Evolutionary conservation across 1,140 invertebrate species (phyloP).

Genomic region (Tribolium castaneum): DNA sequence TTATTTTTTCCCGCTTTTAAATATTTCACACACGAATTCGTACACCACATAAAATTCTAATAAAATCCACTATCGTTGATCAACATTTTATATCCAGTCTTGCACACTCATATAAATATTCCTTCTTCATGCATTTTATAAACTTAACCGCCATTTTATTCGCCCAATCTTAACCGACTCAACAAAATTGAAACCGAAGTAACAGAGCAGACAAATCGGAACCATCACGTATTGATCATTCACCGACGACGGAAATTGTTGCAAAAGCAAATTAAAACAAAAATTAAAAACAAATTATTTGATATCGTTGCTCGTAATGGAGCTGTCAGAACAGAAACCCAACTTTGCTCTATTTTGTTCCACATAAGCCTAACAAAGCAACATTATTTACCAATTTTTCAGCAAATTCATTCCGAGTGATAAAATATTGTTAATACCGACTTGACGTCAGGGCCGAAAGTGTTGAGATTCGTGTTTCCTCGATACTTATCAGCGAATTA

Average conservation of each 20-base stretch:
- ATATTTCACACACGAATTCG: constrained; percentile 34
- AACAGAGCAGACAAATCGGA: neutral
- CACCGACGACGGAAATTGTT: too few species aligned
- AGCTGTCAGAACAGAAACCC: too few species aligned
- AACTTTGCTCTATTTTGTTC: neutral
- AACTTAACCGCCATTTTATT: neutral
- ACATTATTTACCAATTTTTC: neutral
- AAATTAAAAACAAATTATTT: too few species aligned
- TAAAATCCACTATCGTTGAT: neutral
- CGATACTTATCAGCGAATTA: constrained; percentile 7
- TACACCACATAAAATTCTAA: constrained; percentile 33
- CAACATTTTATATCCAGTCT: constrained; percentile 8
- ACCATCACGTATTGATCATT: neutral
- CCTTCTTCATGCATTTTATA: neutral
- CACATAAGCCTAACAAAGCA: neutral
- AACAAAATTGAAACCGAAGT: neutral
- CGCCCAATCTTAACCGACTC: neutral
- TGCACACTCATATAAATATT: constrained; percentile 5
- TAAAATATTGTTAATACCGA: neutral
- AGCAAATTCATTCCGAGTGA: neutral
- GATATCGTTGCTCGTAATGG: too few species aligned
- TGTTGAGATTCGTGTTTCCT: constrained; percentile 15
- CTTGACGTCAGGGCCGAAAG: neutral
- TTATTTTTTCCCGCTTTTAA: constrained; percentile 1
- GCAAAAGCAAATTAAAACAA: too few species aligned